These are phyloP conservation scores for Biston stratarius DNA, from an alignment of 2,888 invertebrate species.

Conservation along the genomic window DNA sequence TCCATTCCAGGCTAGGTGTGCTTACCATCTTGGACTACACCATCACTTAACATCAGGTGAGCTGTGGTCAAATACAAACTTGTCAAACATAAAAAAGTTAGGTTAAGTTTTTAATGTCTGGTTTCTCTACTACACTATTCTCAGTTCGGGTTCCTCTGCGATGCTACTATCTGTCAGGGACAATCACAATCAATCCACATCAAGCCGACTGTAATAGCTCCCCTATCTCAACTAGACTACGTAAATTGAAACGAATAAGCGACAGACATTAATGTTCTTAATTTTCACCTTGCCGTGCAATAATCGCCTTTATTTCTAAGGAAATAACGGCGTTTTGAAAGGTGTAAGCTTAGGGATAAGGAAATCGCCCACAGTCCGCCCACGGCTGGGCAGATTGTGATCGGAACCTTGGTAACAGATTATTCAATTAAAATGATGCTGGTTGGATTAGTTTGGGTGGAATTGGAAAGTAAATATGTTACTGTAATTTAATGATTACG, in stretches of 20 bases:
- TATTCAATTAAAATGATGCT: constrained; percentile 26
- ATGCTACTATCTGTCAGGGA: constrained; percentile 9
- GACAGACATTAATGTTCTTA: constrained; percentile 32
- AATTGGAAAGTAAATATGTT: constrained; percentile 18
- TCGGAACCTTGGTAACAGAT: constrained; percentile 31
- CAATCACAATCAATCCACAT: constrained; percentile 19
- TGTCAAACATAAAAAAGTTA: too few relatives aligned
- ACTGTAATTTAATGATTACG: too few relatives aligned
- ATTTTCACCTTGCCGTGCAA: constrained; percentile 7
- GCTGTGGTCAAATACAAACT: too few relatives aligned
- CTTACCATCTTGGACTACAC: too few relatives aligned
- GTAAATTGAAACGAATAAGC: constrained; percentile 15
- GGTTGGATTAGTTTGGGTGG: constrained; percentile 10
- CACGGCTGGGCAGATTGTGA: constrained; percentile 31
- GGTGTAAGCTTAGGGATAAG: constrained; percentile 20
- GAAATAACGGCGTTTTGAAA: constrained; percentile 10
- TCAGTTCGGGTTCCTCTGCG: not conserved
- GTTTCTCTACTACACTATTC: too few relatives aligned
- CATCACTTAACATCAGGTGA: too few relatives aligned
- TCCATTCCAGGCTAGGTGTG: too few relatives aligned
- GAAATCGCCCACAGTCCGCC: constrained; percentile 27
- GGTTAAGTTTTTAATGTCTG: too few relatives aligned
- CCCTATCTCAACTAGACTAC: constrained; percentile 18
- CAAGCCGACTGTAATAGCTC: constrained; percentile 15
- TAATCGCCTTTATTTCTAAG: constrained; percentile 5